phyloP scores from a whole-genome alignment of 2,797 vertebrate species.

The Adrianichthys oophorus region DNA sequence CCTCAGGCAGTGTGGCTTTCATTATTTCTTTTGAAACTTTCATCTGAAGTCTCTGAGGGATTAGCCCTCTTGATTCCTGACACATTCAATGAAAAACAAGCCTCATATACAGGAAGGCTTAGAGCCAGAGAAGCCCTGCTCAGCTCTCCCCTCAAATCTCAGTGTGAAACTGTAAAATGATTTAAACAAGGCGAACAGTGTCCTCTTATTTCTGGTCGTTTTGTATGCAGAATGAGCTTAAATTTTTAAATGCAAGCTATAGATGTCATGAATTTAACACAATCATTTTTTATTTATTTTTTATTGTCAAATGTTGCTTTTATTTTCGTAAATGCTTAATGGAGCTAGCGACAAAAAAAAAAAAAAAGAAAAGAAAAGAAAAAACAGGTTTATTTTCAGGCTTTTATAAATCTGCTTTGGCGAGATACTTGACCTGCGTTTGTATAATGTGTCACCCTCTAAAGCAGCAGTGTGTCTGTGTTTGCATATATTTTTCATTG shows the following conservation, averaged over 20 bases:
- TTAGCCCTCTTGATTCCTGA: constrained; percentile 86
- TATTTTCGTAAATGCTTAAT: too few species aligned
- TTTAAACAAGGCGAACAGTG: constrained; percentile 62
- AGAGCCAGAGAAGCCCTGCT: constrained; percentile 64
- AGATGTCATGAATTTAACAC: background rate
- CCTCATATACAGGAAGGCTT: constrained; percentile 77
- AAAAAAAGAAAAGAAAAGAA: too few species aligned
- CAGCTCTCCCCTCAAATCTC: constrained; percentile 50
- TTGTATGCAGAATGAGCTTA: constrained; percentile 10
- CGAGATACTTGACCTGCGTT: background rate
- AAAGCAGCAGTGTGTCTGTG: too few species aligned
- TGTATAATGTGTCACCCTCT: too few species aligned
- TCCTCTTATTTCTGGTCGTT: constrained; percentile 30
- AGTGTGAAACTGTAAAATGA: constrained; percentile 60
- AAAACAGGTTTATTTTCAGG: too few species aligned
- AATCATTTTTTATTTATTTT: too few species aligned
- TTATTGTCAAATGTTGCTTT: too few species aligned
- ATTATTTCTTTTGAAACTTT: constrained; percentile 86
- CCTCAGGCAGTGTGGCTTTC: constrained; percentile 80
- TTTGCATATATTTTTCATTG: too few species aligned
- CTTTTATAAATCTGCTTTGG: background rate
- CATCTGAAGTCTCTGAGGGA: constrained; percentile 83
- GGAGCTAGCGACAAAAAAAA: too few species aligned
- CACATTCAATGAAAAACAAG: constrained; percentile 85
- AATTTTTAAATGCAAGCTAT: background rate